Conservation (phyloP, 1,140 invertebrate species). For the Metopolophium dirhodum region DNA sequence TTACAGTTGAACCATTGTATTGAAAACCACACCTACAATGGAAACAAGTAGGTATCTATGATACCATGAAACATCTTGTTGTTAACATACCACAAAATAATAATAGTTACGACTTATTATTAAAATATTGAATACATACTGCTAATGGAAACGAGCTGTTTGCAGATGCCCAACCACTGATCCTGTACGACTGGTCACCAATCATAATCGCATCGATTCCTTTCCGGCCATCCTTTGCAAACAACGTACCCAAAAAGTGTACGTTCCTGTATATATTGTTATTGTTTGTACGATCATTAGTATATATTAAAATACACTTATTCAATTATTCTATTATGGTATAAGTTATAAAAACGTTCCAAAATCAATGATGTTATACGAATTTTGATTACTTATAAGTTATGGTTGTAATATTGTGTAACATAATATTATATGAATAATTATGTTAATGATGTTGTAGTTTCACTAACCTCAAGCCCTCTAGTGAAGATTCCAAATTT, state of each 20-base stretch:
- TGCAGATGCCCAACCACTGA: constrained; percentile 59
- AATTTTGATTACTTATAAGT: background rate
- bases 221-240: constrained; percentile 55
- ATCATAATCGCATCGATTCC: constrained; percentile 59
- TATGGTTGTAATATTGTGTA: background rate
- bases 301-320: background rate
- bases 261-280: constrained; percentile 58
- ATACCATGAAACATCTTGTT: background rate
- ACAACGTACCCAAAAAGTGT: constrained; percentile 58
- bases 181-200: constrained; percentile 58
- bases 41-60: background rate
- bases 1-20: background rate
- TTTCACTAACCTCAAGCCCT: constrained; percentile 58
- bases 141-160: constrained; percentile 58
- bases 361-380: background rate
- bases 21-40: background rate
- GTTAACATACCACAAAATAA: background rate
- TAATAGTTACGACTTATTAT: background rate
- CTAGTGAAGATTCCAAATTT: constrained; percentile 59
- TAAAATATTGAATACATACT: constrained; percentile 53
- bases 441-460: background rate
- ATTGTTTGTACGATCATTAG: background rate
- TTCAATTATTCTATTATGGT: background rate
- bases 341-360: background rate
- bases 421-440: background rate